phyloP scores from a whole-genome alignment of 2,113 vertebrate species.

The Micromys minutus region DNA sequence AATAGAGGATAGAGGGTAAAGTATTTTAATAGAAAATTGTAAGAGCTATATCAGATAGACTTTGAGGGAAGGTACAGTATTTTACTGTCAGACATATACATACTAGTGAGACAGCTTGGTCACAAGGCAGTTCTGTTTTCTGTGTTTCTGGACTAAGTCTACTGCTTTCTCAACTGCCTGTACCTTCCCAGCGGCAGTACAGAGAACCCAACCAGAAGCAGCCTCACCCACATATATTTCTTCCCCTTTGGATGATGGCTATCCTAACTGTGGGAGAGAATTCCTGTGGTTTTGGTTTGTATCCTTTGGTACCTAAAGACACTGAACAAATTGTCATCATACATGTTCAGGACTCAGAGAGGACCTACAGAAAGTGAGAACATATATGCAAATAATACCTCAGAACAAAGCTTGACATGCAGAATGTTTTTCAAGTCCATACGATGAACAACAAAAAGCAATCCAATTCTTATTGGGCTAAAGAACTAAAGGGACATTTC shows the following conservation, averaged over 20 bases:
- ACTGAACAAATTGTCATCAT: background rate
- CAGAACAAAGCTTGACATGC: background rate
- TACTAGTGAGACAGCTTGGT: background rate
- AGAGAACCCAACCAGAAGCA: fast-evolving
- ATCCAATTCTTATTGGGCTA: background rate
- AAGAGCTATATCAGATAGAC: background rate
- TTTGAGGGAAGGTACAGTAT: background rate
- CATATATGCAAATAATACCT: background rate
- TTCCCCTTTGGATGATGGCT: background rate
- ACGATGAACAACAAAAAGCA: background rate
- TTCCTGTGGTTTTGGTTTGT: background rate
- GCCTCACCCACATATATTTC: background rate
- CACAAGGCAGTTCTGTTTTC: background rate
- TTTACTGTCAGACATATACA: background rate
- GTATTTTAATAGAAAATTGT: background rate
- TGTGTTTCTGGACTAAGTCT: background rate
- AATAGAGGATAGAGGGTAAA: background rate
- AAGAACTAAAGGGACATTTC: background rate
- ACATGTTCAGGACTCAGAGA: background rate
- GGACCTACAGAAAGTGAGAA: background rate
- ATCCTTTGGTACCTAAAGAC: background rate
- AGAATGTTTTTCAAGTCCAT: background rate
- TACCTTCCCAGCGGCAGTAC: background rate
- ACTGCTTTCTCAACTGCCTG: background rate
- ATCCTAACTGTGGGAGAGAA: background rate